Evolutionary conservation across 1,140 invertebrate genomes (phyloP).

Genomic region (Littorina saxatilis): DNA sequence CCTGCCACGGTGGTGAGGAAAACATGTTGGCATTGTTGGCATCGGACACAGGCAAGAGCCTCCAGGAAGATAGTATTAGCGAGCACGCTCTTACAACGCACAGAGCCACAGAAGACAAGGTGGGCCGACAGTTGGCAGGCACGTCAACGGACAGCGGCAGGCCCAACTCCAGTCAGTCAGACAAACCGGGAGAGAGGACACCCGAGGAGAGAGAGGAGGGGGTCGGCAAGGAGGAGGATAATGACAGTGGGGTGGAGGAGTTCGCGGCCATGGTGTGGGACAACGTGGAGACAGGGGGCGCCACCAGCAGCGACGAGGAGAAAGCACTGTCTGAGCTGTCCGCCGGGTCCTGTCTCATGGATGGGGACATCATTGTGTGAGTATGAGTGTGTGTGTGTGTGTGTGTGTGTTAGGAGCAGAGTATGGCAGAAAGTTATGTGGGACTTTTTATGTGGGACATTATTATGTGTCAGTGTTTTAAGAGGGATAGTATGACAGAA

Average conservation of each 20-base stretch:
- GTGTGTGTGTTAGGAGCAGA: background rate
- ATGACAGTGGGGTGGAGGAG: background rate
- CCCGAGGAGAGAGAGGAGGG: background rate
- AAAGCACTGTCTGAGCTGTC: conserved; percentile 36
- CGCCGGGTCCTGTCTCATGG: conserved; percentile 41
- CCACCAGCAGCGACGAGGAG: conserved; percentile 28
- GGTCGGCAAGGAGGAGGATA: background rate
- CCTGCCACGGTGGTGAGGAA: too few relatives aligned
- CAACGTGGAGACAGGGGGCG: background rate
- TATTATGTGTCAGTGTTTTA: too few relatives aligned
- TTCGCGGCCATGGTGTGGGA: background rate
- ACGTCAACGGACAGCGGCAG: conserved; percentile 25
- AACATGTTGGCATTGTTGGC: too few relatives aligned
- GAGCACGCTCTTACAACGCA: too few relatives aligned
- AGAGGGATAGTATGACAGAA: too few relatives aligned
- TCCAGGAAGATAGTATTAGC: too few relatives aligned
- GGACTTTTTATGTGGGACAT: too few relatives aligned
- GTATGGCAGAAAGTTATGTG: too few relatives aligned
- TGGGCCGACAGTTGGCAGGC: too few relatives aligned
- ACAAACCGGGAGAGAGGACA: background rate
- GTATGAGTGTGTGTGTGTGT: conserved; percentile 3
- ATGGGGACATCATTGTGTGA: conserved; percentile 46
- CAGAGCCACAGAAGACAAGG: too few relatives aligned
- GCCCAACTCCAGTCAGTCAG: background rate
- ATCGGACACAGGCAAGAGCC: too few relatives aligned